A percentile compares a stretch with the other conserved stretches of the same genome.
Conservation (phyloP, 2,888 invertebrate species). For the Sclerodermus sp. region DNA sequence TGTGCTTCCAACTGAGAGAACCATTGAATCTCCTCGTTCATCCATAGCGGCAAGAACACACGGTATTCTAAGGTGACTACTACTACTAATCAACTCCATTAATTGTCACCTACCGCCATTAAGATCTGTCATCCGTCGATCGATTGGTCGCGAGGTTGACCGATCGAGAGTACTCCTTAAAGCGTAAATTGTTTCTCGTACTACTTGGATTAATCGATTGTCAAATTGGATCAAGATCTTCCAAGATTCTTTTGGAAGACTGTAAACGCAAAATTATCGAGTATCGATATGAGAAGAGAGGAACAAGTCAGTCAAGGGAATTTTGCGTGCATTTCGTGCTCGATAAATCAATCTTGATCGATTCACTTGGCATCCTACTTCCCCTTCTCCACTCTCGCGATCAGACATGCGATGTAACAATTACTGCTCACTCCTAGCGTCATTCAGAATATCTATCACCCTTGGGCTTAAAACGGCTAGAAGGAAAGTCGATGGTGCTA, state of each 20-base stretch:
- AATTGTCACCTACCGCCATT: too few relatives aligned
- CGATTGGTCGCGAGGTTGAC: too few relatives aligned
- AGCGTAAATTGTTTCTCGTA: too few relatives aligned
- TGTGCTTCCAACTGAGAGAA: conserved; percentile 5
- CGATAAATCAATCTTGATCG: conserved; percentile 47
- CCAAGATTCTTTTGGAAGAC: too few relatives aligned
- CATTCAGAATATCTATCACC: conserved; percentile 39
- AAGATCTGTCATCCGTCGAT: conserved; percentile 20
- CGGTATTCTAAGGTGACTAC: neutral
- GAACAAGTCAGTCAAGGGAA: too few relatives aligned
- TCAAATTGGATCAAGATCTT: too few relatives aligned
- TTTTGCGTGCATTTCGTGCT: conserved; percentile 33
- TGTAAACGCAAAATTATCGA: too few relatives aligned
- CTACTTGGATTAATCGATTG: too few relatives aligned
- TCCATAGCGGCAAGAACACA: neutral
- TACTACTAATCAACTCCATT: neutral
- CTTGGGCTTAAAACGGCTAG: too few relatives aligned
- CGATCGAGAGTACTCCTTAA: too few relatives aligned
- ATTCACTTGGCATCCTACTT: conserved; percentile 28
- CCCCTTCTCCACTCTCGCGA: conserved; percentile 31
- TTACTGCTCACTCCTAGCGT: conserved; percentile 40
- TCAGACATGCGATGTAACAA: conserved; percentile 53
- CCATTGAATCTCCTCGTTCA: neutral
- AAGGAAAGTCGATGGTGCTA: too few relatives aligned
- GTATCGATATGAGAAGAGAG: too few relatives aligned